Base-by-base conservation (phyloP, 2,888 invertebrate genomes). In the Hypena proboscidalis region DNA sequence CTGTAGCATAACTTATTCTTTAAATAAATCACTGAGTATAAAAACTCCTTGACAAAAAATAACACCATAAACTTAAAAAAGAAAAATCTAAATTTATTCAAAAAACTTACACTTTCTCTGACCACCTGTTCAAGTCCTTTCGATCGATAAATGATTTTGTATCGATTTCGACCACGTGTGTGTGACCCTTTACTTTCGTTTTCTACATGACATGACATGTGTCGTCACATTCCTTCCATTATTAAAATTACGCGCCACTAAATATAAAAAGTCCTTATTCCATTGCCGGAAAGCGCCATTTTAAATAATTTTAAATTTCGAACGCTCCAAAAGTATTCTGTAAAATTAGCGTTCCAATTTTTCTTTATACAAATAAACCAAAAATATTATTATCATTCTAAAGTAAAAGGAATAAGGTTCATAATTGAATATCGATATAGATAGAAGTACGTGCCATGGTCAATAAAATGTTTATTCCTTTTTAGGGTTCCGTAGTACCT, bases 91-190 rank as follows among this genome's bases (percentile, higher is more conserved):
- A n/a, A n/a, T n/a, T n/a, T n/a, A n/a, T n/a, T n/a, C n/a, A n/a
- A n/a, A n/a, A n/a, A n/a, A n/a, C n/a, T n/a, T n/a, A n/a, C 22
- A 64, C 62, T 61, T 65, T 65, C 61, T 36, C 62, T 45, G 32
- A 38, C 22, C 49, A 61, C 66, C 60, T 60, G 65, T 60, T 46
- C 32, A 20, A 13, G 21, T 37, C 27, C 3, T 32, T 9, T 22
- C 7, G 10, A 25, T 26, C 33, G 38, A 25, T 33, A 57, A 57
- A 57, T 42, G 41, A 54, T 58, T 64, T 56, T 39, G 19, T 41
- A 49, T 31, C 38, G 26, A 29, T 41, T 47, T 31, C 38, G 26
- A 29, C 25, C 41, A 42, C 35, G 42, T 42, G 43, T 47, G 29
- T 19, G 6, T 21, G 15, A 38, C 26, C 47, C 46, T 47, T 48